These are phyloP conservation scores for Orchestia grillus DNA, from an alignment of 1,140 invertebrate species.

Conservation along the genomic window DNA sequence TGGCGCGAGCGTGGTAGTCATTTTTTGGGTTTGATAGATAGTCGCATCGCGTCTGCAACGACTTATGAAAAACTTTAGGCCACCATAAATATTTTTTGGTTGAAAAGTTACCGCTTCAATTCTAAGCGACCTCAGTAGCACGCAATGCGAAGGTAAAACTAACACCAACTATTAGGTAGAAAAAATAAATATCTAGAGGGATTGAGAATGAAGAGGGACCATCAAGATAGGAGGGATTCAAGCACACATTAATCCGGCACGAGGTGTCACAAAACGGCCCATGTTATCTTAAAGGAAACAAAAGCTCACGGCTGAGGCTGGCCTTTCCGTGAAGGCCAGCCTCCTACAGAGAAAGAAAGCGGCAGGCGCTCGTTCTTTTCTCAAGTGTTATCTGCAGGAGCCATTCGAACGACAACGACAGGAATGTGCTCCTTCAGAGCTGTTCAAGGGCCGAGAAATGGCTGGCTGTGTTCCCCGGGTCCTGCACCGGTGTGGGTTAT, in stretches of 20 bases:
- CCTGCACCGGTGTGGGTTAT: not conserved
- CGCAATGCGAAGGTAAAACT: not conserved
- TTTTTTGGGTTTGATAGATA: not conserved
- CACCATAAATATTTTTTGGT: not conserved
- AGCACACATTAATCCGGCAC: not conserved
- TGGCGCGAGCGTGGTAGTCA: not conserved
- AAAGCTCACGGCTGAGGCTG: not conserved
- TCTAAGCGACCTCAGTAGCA: not conserved
- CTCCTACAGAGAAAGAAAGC: not conserved
- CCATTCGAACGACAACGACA: not conserved
- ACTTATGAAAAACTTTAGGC: not conserved
- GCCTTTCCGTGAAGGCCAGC: not conserved
- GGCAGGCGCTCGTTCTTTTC: not conserved
- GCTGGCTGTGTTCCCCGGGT: not conserved
- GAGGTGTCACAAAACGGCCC: not conserved
- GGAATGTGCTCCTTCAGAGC: not conserved
- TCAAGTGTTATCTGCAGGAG: constrained; percentile 7
- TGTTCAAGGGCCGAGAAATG: not conserved
- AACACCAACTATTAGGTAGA: not conserved
- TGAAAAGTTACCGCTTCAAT: not conserved
- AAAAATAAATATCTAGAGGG: not conserved
- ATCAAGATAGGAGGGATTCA: not conserved
- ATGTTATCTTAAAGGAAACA: not conserved
- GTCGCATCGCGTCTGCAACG: not conserved
- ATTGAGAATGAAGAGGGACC: not conserved